Evolutionary conservation across 2,113 vertebrate genomes (phyloP).

Genomic region (Tiliqua scincoides): DNA sequence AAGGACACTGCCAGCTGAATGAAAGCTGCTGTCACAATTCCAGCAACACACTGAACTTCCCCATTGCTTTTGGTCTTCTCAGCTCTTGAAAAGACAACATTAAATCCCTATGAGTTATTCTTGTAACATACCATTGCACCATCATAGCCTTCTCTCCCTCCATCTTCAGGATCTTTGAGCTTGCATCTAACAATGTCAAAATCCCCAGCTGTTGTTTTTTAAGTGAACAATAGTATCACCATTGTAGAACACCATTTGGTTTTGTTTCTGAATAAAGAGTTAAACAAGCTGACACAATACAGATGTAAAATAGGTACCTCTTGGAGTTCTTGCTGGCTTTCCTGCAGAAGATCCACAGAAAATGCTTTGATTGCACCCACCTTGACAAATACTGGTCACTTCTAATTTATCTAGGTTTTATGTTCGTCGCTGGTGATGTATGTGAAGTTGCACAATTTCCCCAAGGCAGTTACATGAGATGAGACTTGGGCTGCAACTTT

Average conservation of each 20-base stretch:
- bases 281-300: neutral
- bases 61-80: neutral
- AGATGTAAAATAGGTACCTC: neutral
- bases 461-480: neutral
- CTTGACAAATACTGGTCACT: rapidly evolving
- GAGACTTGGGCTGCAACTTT: neutral
- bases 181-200: neutral
- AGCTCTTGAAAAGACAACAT: neutral
- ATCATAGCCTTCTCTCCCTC: neutral
- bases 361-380: slow-evolving; percentile 1
- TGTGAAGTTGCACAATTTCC: neutral
- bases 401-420: neutral
- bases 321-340: neutral
- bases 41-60: neutral
- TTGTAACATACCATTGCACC: neutral
- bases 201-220: neutral
- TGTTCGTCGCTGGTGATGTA: neutral
- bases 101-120: neutral
- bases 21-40: neutral
- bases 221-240: neutral
- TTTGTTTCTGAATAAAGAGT: neutral
- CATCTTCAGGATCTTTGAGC: neutral
- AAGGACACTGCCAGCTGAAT: neutral
- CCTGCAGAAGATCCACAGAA: rapidly evolving
- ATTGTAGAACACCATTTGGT: neutral